phyloP scores from a whole-genome alignment of 2,888 invertebrate genomes.

The Chymomyza procnemis region DNA sequence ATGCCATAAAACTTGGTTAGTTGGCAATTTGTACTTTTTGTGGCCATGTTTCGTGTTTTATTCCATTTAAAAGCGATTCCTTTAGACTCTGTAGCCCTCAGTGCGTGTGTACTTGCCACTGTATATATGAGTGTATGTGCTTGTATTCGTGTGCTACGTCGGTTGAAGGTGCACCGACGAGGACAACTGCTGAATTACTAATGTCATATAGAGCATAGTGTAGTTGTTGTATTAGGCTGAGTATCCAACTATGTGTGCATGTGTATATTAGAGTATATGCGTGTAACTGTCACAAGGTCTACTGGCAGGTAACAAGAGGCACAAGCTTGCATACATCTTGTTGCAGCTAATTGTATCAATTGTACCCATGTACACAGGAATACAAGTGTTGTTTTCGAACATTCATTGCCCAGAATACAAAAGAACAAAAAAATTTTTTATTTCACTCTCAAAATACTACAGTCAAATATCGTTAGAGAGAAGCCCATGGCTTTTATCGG shows the following conservation, averaged over 20 bases:
- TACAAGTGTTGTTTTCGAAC: background rate
- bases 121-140: background rate
- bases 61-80: conserved; percentile 14
- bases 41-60: conserved; percentile 42
- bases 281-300: conserved; percentile 35
- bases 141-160: conserved; percentile 31
- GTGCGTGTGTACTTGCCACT: conserved; percentile 21
- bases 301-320: conserved; percentile 2
- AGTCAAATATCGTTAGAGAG: background rate
- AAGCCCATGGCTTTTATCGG: too few species aligned
- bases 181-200: conserved; percentile 25
- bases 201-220: background rate
- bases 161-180: conserved; percentile 55
- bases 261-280: background rate
- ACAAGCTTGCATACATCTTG: background rate
- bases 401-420: conserved; percentile 48
- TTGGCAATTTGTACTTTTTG: conserved; percentile 50
- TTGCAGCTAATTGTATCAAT: background rate
- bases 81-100: conserved; percentile 5
- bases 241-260: conserved; percentile 3
- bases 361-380: too few species aligned
- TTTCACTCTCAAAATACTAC: background rate
- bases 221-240: conserved; percentile 18
- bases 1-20: conserved; percentile 30
- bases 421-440: conserved; percentile 6